Conservation (phyloP, 2,888 invertebrate genomes). For the Poecilus cupreus region DNA sequence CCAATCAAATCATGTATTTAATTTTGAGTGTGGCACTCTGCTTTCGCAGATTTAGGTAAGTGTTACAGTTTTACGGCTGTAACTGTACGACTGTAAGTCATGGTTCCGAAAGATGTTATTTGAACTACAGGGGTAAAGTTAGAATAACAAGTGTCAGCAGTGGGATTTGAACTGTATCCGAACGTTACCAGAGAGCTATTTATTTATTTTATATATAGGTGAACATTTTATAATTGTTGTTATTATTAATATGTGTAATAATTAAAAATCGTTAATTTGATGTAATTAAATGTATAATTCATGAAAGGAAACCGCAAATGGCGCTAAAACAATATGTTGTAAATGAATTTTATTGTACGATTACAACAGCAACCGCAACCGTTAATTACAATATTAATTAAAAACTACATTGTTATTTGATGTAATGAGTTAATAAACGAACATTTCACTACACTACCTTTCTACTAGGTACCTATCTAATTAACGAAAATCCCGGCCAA, state of each 20-base stretch:
- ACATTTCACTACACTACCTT: slow-evolving; percentile 8
- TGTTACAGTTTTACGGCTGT: too few relatives aligned
- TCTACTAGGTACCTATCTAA: slow-evolving; percentile 25
- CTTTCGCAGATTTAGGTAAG: too few relatives aligned
- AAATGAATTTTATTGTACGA: neutral
- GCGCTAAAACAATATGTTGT: neutral
- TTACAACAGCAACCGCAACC: neutral
- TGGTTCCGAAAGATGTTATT: too few relatives aligned
- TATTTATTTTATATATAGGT: neutral
- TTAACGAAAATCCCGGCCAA: slow-evolving; percentile 49
- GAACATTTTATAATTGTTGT: neutral
- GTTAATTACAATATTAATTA: slow-evolving; percentile 48
- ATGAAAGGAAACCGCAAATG: neutral
- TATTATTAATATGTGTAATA: neutral
- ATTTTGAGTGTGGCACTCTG: too few relatives aligned
- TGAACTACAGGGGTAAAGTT: too few relatives aligned
- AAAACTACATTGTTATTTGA: slow-evolving; percentile 45
- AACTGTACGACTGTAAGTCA: too few relatives aligned
- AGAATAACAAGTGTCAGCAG: too few relatives aligned
- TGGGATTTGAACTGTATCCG: too few relatives aligned
- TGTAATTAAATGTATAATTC: neutral
- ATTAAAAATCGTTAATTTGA: neutral
- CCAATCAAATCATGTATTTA: too few relatives aligned
- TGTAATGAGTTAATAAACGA: slow-evolving; percentile 45
- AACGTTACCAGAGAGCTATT: too few relatives aligned